Conservation (phyloP, 2,888 invertebrate species). For the Mycalesis mineus region DNA sequence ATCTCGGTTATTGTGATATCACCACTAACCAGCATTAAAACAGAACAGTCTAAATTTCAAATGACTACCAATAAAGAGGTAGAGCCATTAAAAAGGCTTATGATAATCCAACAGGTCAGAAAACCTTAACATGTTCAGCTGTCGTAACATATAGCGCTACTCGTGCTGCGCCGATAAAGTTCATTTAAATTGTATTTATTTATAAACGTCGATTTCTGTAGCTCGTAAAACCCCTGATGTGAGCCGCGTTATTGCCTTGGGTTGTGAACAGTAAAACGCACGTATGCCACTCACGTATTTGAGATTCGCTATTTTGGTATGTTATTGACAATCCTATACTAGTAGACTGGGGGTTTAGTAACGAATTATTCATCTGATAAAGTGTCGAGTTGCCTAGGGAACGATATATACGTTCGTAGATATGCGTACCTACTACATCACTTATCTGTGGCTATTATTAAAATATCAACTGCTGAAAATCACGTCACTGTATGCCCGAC, state of each 20-base stretch:
- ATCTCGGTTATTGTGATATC: too few species aligned
- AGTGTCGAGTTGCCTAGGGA: too few species aligned
- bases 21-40: too few species aligned
- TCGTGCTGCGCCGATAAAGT: slow-evolving; percentile 51
- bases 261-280: slow-evolving; percentile 39
- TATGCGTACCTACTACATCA: too few species aligned
- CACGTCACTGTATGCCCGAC: too few species aligned
- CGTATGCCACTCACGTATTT: slow-evolving; percentile 48
- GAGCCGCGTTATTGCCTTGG: slow-evolving; percentile 37
- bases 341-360: not conserved
- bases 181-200: slow-evolving; percentile 63
- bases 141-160: slow-evolving; percentile 21
- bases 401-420: too few species aligned
- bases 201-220: slow-evolving; percentile 58
- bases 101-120: not conserved
- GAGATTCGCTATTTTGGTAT: slow-evolving; percentile 46
- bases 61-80: too few species aligned
- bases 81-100: too few species aligned
- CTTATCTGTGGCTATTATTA: too few species aligned
- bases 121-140: not conserved
- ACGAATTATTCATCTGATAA: too few species aligned
- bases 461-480: too few species aligned
- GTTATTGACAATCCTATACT: slow-evolving; percentile 31
- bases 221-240: slow-evolving; percentile 54
- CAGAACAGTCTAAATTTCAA: too few species aligned